Base-by-base conservation (phyloP, 2,113 vertebrate genomes). In the Calonectris borealis region DNA sequence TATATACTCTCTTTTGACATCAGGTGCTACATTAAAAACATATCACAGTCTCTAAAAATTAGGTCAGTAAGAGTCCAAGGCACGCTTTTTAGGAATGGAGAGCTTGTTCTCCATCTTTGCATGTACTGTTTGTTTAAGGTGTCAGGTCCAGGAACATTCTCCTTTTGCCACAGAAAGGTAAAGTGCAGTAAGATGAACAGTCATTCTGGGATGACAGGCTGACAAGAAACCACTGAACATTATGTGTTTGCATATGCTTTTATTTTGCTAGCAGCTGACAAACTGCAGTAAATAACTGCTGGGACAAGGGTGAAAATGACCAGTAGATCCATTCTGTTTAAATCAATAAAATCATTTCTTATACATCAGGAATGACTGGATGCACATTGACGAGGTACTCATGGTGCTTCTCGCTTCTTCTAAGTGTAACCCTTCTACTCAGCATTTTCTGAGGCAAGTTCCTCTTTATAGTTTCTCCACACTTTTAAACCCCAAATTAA, bases 271-370 rank as follows among this genome's bases (percentile, higher is more conserved):
- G 60, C 51, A 34, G 82, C 46, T 86, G 79, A 38, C 51, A 77
- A 83, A 77, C 32, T 36, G 26, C 38, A 66, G 26, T 83, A 94
- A 89, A 85, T 65, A 85, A 83, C 34, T 88, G 34, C 54, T 57
- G 38, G 26, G 26, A 81, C 32, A 88, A 78, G 16, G 48, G 48
- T 75, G 69, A 89, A 71, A 85, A 79, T 57, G 29, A 44, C 77
- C 70, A 64, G 64, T 69, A 85, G 48, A 93, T 76, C 52, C 26
- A 16, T 84, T 79, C 29, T 51, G 49, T 79, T 94, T 40, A 84
- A 83, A 89, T 91, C 83, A 93, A 94, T 96, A 91, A 93, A 87
- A 87, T 68, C 1, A 81, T 89, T 91, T 95, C 87, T 84, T 91
- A 60, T 71, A 36, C 32, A 68, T 89, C 61, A 91, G 29, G n/a